Evolutionary conservation across 2,888 invertebrate genomes (phyloP), one percentile per base, ranked within the genome.

Genomic region (Crocallis elinguaria): DNA sequence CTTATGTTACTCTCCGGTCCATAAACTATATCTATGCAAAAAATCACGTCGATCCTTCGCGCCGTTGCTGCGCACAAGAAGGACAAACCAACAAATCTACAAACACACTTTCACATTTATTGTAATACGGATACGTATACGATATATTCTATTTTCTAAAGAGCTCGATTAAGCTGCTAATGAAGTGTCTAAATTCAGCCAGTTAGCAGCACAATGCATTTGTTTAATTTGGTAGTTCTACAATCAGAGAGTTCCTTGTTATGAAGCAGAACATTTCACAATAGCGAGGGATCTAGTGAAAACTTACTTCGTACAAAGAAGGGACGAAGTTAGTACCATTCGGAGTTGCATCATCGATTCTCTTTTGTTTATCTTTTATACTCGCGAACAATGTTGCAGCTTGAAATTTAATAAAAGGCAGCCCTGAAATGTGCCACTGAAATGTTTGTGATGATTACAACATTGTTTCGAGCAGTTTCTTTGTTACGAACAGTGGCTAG

Each of bases 321-420:
- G 53, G 60, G 64, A 66, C 65, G 63, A 69, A 69, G 60, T 62
- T 62, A 61, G 61, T 54, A 16, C 35, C 12, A 62, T 60, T 64
- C 46, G 50, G 57, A 54, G 57, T 43, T 62, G 59, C 62, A 55
- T 53, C 59, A 73, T 73, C 57, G 65, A 65, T 73, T 63, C 49
- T 60, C 64, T 62, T 70, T 67, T 53, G 53, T 53, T 43, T 53
- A 37, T 38, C 42, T 52, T 53, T 42, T 51, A 19, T 46, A 30
- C 29, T 46, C 36, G n/a, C 12, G 29, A 49, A 49, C 49, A 49
- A 27, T 46, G 57, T 53, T 13, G 35, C 23, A 27, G 17, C 13
- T 17, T 7, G 12, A 32, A 43, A 44, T 54, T 54, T 39, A 54
- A 44, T 49, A 39, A 44, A 39, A 43, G 29, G 11, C 41, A 49